Conservation (phyloP, 2,113 vertebrate species). For the Heptranchias perlo region DNA sequence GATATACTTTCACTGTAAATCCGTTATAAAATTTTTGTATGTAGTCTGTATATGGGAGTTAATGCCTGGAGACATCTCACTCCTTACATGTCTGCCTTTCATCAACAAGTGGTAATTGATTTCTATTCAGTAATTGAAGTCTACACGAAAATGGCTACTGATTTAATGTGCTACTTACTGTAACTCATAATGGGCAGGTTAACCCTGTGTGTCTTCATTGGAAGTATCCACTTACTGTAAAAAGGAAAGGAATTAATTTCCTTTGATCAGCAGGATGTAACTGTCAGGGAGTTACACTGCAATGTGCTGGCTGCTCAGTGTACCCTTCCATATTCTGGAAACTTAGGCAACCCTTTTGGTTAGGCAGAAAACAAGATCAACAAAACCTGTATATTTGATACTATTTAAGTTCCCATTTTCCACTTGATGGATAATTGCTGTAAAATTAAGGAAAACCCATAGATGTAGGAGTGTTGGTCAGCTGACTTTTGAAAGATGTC, state of each 20-base stretch:
- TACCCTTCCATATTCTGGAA: neutral
- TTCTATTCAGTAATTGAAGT: neutral
- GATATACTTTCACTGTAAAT: neutral
- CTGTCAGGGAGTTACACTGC: neutral
- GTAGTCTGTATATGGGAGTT: neutral
- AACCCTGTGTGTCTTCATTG: neutral
- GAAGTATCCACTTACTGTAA: neutral
- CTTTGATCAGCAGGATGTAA: neutral
- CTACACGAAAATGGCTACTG: neutral
- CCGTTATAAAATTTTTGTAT: neutral
- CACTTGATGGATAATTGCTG: neutral
- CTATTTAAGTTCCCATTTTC: neutral
- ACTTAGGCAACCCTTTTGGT: neutral
- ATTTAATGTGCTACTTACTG: neutral
- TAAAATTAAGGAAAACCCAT: neutral
- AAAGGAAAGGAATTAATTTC: neutral
- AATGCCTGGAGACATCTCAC: neutral
- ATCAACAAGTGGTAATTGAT: neutral
- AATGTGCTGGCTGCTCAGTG: neutral
- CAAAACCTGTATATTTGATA: neutral
- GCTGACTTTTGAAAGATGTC: neutral
- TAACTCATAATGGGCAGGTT: neutral
- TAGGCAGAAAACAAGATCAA: neutral
- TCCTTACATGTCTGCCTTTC: neutral
- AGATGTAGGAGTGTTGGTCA: neutral